Evolutionary conservation across 2,797 vertebrate species (phyloP).

Genomic region (Synanceia verrucosa): DNA sequence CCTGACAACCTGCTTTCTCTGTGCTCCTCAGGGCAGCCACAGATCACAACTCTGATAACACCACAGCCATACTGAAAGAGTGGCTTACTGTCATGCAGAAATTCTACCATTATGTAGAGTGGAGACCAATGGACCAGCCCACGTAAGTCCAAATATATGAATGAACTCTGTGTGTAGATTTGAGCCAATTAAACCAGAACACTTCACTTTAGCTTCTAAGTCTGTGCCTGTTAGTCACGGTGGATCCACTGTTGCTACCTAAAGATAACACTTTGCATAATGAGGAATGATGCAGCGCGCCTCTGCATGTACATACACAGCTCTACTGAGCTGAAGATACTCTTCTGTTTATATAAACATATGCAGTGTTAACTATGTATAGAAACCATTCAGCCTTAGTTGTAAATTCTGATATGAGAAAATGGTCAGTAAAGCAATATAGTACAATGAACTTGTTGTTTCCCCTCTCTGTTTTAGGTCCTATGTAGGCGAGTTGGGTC

Average conservation of each 20-base stretch:
- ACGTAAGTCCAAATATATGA: constrained; percentile 76
- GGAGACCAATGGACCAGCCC: constrained; percentile 89
- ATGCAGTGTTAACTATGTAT: not conserved
- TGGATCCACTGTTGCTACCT: not conserved
- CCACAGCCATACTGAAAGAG: constrained; percentile 87
- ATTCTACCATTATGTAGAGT: constrained; percentile 88
- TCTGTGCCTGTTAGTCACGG: not conserved
- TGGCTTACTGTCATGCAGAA: constrained; percentile 89
- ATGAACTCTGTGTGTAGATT: not conserved
- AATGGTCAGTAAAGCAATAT: not conserved
- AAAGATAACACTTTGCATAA: not conserved
- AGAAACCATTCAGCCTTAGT: not conserved
- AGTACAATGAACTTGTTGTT: not conserved
- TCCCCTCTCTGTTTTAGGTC: constrained; percentile 74
- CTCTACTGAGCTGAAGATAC: constrained; percentile 4
- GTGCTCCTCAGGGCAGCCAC: constrained; percentile 88
- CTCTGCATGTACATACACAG: constrained; percentile 12
- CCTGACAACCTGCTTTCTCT: constrained; percentile 13
- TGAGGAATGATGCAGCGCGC: constrained; percentile 27
- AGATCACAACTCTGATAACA: constrained; percentile 94
- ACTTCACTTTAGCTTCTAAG: not conserved
- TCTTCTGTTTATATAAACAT: not conserved
- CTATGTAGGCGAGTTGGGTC: constrained; percentile 90
- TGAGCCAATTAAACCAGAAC: not conserved
- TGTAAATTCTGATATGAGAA: not conserved